Base-by-base conservation (phyloP, 2,888 invertebrate genomes). In the Rhagonycha lutea region DNA sequence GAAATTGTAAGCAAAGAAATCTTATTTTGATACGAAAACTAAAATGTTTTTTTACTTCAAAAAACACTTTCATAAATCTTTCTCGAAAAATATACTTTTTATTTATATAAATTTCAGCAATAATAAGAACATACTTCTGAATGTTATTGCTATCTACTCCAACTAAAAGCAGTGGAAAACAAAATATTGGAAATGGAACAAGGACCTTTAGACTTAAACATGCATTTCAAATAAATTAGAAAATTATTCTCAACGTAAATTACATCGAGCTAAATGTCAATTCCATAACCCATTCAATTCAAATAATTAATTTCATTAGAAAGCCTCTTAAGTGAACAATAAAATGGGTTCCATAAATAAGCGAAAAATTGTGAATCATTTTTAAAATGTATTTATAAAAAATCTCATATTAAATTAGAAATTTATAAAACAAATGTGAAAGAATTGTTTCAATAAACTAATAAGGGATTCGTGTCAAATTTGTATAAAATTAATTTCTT, bases 301-400 rank as follows among this genome's bases (percentile, higher is more conserved):
- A 26, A 65, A 65, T 65, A 65, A 65, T 65, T 65, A 65, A 65
- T 65, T 65, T 23, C n/a, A 65, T 65, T 65, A 65, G 24, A 65
- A 65, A 65, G 24, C 63, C 63, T 26, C 63, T 26, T 65, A 65
- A 65, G 63, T 65, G 24, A 65, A 65, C 63, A 65, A 65, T 65
- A 65, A 65, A 65, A 65, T 65, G 63, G 12, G n/a, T 65, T 26
- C n/a, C 26, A 26, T 26, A 65, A 65, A 26, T 65, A 65, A 65
- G 11, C 26, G 47, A 47, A 47, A 47, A 47, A 47, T 47, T 47
- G 47, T 65, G 63, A 65, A 65, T 65, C 23, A 23, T 65, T 65
- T 65, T 65, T 65, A 24, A 63, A 18, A 63, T 63, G 4, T 61
- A 63, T 24, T 24, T 24, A n/a, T n/a, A 63, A 63, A 63, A 24